A percentile compares a stretch with the other conserved stretches of the same genome.
These are phyloP conservation scores for Osmerus eperlanus DNA, from an alignment of 2,113 vertebrate genomes.

Conservation along the genomic window DNA sequence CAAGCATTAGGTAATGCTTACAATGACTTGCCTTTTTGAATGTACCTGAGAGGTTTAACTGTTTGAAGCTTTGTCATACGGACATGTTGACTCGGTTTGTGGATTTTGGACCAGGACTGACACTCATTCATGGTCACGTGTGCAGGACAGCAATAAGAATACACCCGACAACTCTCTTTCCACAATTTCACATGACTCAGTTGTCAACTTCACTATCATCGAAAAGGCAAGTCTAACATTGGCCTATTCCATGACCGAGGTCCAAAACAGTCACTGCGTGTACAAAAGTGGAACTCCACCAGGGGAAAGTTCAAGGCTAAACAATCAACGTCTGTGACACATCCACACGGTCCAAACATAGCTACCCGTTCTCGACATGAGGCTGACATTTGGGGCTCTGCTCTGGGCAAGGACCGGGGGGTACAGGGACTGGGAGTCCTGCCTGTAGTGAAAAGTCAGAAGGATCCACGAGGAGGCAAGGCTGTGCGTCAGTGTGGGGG, in stretches of 20 bases:
- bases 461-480: conserved; percentile 22
- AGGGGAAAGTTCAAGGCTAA: neutral
- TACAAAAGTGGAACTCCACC: neutral
- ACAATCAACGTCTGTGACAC: conserved; percentile 7
- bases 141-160: neutral
- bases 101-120: neutral
- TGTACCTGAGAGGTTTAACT: conserved; percentile 1
- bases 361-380: conserved; percentile 41
- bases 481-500: conserved; percentile 55
- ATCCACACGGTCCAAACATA: conserved; percentile 38
- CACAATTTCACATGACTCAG: neutral
- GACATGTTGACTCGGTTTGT: neutral
- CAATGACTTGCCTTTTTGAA: conserved; percentile 25
- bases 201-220: neutral
- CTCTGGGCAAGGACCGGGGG: neutral
- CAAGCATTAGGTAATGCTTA: conserved; percentile 42
- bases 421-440: neutral
- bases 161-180: neutral
- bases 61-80: neutral
- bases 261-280: neutral
- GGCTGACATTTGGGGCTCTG: conserved; percentile 42
- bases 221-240: neutral
- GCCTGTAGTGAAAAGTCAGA: conserved; percentile 4
- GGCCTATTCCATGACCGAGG: neutral
- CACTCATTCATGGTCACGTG: neutral